Conservation (phyloP, 1,140 invertebrate species). For the Conus ventricosus region DNA sequence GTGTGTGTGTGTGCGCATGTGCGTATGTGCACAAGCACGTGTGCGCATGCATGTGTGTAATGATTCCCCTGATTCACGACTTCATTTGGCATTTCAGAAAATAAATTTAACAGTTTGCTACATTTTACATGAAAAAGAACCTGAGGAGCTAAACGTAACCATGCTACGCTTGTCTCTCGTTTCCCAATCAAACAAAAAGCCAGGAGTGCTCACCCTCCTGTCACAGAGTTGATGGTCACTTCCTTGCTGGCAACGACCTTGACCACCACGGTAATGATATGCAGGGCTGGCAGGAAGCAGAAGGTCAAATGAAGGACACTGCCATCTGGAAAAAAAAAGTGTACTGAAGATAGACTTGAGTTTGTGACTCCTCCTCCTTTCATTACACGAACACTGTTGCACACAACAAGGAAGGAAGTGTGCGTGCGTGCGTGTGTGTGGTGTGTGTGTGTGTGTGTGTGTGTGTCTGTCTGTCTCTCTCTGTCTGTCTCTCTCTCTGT, state of each 20-base stretch:
- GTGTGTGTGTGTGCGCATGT: too few relatives aligned
- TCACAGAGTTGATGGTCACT: constrained; percentile 55
- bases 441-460: neutral
- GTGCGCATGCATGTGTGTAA: too few relatives aligned
- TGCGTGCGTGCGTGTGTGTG: neutral
- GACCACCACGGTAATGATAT: constrained; percentile 77
- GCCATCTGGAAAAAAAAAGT: constrained; percentile 69
- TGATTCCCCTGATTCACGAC: too few relatives aligned
- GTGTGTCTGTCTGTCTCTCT: neutral
- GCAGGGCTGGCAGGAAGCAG: constrained; percentile 75
- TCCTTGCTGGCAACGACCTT: constrained; percentile 61
- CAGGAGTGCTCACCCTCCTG: constrained; percentile 57
- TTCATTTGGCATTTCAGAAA: too few relatives aligned
- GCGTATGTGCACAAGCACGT: too few relatives aligned
- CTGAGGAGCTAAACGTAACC: too few relatives aligned
- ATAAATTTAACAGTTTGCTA: too few relatives aligned
- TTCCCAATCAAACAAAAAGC: too few relatives aligned
- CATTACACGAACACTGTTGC: too few relatives aligned
- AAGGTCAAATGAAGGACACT: constrained; percentile 76
- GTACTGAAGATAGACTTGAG: neutral
- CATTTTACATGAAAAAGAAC: too few relatives aligned
- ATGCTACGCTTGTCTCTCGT: too few relatives aligned
- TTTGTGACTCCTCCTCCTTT: neutral
- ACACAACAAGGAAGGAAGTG: neutral
- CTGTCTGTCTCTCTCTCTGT: too few relatives aligned